A percentile compares a stretch with the other conserved stretches of the same genome.
These are phyloP conservation scores for Octopus bimaculoides DNA, from an alignment of 1,140 invertebrate genomes.

Conservation along the genomic window DNA sequence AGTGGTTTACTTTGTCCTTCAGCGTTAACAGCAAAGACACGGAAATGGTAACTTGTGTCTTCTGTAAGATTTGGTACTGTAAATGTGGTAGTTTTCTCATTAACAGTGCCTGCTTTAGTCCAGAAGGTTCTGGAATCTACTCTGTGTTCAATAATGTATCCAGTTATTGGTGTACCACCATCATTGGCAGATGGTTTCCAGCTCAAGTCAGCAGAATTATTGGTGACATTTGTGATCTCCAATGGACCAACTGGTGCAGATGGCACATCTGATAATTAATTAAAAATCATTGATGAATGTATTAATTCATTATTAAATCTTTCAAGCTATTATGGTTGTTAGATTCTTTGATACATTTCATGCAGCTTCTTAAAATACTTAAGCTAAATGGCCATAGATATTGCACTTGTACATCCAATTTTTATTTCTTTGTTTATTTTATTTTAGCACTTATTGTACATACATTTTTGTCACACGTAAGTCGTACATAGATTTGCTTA, in stretches of 20 bases:
- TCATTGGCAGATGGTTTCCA: constrained; percentile 48
- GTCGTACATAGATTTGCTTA: too few relatives aligned
- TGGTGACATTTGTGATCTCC: constrained; percentile 29
- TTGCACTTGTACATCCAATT: too few relatives aligned
- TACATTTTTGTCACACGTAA: too few relatives aligned
- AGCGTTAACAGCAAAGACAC: constrained; percentile 88
- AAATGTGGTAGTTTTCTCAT: constrained; percentile 57
- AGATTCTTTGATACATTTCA: too few relatives aligned
- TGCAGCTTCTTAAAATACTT: too few relatives aligned
- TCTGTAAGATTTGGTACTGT: constrained; percentile 34
- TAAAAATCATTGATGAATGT: constrained; percentile 66
- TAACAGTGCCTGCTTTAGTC: constrained; percentile 71
- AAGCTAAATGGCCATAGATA: too few relatives aligned
- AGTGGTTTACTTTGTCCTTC: constrained; percentile 89
- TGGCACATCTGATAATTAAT: constrained; percentile 53
- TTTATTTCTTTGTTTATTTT: too few relatives aligned
- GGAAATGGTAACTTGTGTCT: constrained; percentile 38
- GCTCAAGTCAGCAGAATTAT: constrained; percentile 34
- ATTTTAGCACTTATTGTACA: too few relatives aligned
- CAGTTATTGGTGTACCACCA: constrained; percentile 46
- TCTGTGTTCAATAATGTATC: constrained; percentile 53
- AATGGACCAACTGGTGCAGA: constrained; percentile 18
- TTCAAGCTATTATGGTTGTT: too few relatives aligned
- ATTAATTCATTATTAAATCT: too few relatives aligned
- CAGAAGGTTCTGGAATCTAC: constrained; percentile 72